phyloP scores from a whole-genome alignment of 2,113 vertebrate species.

The Myxocyprinus asiaticus region DNA sequence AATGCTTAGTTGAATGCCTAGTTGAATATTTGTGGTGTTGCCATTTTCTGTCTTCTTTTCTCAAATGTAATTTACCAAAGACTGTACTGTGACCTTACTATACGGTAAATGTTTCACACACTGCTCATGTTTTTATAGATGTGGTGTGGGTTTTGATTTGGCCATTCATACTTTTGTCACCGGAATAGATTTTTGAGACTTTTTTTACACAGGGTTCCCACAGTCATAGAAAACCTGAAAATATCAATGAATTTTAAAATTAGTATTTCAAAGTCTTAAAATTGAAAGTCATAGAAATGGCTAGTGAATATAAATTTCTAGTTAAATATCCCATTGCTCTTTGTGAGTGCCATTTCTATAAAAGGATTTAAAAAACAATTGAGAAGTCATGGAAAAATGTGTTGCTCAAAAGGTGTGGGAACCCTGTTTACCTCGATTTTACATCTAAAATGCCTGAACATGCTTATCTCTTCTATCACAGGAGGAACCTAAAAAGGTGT shows the following conservation, averaged over 20 bases:
- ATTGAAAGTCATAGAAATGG: too few relatives aligned
- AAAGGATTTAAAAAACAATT: too few relatives aligned
- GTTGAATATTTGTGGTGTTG: background rate
- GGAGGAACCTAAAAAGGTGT: constrained; percentile 96
- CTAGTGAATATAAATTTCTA: too few relatives aligned
- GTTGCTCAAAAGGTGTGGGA: too few relatives aligned
- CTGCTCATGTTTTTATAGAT: background rate
- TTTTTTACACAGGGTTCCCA: too few relatives aligned
- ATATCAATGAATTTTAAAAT: too few relatives aligned
- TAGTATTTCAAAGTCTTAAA: too few relatives aligned
- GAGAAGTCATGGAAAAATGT: too few relatives aligned
- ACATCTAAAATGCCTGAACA: background rate
- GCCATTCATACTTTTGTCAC: background rate
- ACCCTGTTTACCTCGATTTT: background rate
- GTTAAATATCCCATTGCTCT: too few relatives aligned
- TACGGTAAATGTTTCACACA: constrained; percentile 6
- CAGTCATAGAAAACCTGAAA: too few relatives aligned
- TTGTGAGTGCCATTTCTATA: too few relatives aligned
- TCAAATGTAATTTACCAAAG: too few relatives aligned
- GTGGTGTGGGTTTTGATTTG: background rate
- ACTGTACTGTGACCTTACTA: background rate
- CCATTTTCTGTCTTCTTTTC: background rate
- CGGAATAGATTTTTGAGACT: background rate
- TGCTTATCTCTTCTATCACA: constrained; percentile 50
- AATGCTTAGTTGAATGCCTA: background rate